phyloP scores from a whole-genome alignment of 1,140 invertebrate genomes.

The Cryptotermes secundus region DNA sequence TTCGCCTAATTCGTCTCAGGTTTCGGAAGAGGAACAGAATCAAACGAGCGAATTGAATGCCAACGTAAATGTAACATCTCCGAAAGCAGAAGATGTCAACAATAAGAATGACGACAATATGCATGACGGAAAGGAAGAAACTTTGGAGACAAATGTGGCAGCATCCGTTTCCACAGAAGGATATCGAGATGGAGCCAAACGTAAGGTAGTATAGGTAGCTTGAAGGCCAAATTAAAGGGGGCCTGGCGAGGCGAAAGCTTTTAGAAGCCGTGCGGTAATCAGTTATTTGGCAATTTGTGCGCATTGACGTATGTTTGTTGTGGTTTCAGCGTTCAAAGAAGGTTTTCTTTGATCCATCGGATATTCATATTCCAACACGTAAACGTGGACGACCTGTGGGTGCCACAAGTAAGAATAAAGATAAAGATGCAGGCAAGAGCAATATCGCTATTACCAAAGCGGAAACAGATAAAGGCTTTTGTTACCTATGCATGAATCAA shows the following conservation, averaged over 20 bases:
- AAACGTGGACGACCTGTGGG: slow-evolving; percentile 59
- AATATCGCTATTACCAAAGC: not conserved
- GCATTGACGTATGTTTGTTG: slow-evolving; percentile 29
- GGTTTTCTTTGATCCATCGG: slow-evolving; percentile 74
- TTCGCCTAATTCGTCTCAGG: not conserved
- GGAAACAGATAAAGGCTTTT: slow-evolving; percentile 18
- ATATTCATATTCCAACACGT: slow-evolving; percentile 66
- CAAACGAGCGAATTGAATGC: not conserved
- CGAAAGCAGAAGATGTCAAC: not conserved
- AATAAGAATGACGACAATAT: not conserved
- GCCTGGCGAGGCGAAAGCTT: no score
- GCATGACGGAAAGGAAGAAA: not conserved
- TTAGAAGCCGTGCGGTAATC: no score
- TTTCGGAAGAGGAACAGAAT: slow-evolving; percentile 1
- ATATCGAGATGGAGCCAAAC: slow-evolving; percentile 32
- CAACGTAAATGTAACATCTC: not conserved
- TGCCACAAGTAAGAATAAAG: slow-evolving; percentile 31
- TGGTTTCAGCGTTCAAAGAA: slow-evolving; percentile 62
- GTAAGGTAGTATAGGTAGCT: slow-evolving; percentile 31
- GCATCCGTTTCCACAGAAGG: slow-evolving; percentile 22
- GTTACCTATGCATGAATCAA: slow-evolving; percentile 36
- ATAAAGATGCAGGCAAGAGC: not conserved
- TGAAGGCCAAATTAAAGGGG: no score
- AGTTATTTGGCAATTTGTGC: no score
- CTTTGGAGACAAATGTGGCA: not conserved